Conservation (phyloP, 1,140 invertebrate species). For the Drosophila sp. region DNA sequence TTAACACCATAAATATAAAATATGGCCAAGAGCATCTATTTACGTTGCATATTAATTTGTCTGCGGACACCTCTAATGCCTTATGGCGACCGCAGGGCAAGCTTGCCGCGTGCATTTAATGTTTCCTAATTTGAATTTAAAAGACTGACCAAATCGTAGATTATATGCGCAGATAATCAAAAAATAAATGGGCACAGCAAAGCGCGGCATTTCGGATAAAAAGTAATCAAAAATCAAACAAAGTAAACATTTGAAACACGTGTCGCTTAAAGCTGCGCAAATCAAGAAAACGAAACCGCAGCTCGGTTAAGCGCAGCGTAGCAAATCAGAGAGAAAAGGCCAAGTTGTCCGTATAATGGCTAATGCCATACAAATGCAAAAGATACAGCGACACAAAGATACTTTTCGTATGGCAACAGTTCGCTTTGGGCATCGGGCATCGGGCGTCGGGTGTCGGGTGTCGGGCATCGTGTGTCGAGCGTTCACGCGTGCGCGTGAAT, state of each 20-base stretch:
- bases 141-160: slow-evolving; percentile 74
- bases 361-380: slow-evolving; percentile 56
- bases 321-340: slow-evolving; percentile 63
- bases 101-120: slow-evolving; percentile 75
- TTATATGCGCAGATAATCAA: slow-evolving; percentile 77
- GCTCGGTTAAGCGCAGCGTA: slow-evolving; percentile 24
- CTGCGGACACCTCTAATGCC: slow-evolving; percentile 2
- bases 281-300: slow-evolving; percentile 51
- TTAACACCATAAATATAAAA: slow-evolving; percentile 47
- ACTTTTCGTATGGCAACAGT: slow-evolving; percentile 60
- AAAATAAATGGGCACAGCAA: slow-evolving; percentile 78
- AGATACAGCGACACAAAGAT: slow-evolving; percentile 36
- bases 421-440: background rate
- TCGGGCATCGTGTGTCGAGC: background rate
- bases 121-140: slow-evolving; percentile 80
- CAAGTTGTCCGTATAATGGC: slow-evolving; percentile 23
- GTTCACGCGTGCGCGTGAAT: slow-evolving; percentile 74
- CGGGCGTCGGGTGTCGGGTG: background rate
- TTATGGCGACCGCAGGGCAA: slow-evolving; percentile 2
- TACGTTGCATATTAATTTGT: slow-evolving; percentile 7
- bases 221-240: slow-evolving; percentile 45
- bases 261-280: slow-evolving; percentile 65
- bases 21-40: slow-evolving; percentile 11
- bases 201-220: slow-evolving; percentile 35
- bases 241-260: slow-evolving; percentile 77